A percentile compares a stretch with the other conserved stretches of the same genome.
These are phyloP conservation scores for Mastomys natalensis DNA, from an alignment of 2,113 vertebrate genomes.

Conservation along the genomic window DNA sequence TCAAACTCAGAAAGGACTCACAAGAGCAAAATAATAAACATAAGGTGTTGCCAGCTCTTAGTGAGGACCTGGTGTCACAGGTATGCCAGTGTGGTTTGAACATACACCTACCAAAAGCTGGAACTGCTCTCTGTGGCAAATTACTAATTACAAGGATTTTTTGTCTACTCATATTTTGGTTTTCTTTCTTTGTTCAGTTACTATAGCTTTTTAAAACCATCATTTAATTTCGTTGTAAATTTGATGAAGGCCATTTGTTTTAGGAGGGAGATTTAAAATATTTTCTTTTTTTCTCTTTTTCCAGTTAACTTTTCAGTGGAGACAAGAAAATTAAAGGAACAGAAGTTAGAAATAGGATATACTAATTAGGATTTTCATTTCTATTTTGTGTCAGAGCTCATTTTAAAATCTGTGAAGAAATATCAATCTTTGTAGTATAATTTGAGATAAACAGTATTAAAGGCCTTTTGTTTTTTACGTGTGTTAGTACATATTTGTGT, in stretches of 20 bases:
- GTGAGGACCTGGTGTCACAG: conserved; percentile 18
- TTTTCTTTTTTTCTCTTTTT: not conserved
- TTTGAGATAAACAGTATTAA: conserved; percentile 16
- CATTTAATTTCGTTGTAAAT: conserved; percentile 26
- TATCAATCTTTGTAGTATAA: not conserved
- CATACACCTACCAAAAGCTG: conserved; percentile 31
- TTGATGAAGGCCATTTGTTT: conserved; percentile 52
- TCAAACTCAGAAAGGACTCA: not conserved
- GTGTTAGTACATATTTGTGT: not conserved
- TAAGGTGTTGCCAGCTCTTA: conserved; percentile 65
- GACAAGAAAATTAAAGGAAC: not conserved
- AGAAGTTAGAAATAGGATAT: conserved; percentile 30
- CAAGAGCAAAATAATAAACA: not conserved
- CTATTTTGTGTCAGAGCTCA: conserved; percentile 14
- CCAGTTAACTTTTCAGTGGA: not conserved
- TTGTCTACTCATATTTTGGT: conserved; percentile 5
- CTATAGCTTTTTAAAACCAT: conserved; percentile 26
- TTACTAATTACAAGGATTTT: conserved; percentile 14
- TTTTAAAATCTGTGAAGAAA: conserved; percentile 31
- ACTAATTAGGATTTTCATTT: conserved; percentile 8
- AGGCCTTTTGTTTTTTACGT: not conserved
- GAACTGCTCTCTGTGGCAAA: not conserved
- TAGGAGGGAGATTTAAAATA: conserved; percentile 15
- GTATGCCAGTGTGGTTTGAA: conserved; percentile 26
- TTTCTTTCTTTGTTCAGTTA: not conserved